Conservation (phyloP, 2,888 invertebrate species). For the Conchocele bisecta region DNA sequence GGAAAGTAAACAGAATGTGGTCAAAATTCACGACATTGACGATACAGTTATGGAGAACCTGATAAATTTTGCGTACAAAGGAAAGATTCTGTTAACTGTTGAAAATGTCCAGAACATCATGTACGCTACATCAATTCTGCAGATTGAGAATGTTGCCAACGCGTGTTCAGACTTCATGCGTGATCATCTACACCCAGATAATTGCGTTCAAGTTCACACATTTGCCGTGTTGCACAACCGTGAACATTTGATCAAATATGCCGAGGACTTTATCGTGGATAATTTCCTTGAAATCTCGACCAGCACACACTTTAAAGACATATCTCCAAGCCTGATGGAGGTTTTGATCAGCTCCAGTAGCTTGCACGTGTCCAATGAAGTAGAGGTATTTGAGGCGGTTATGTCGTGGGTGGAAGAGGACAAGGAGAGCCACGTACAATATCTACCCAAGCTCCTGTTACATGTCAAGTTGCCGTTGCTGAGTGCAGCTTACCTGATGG, state of each 20-base stretch:
- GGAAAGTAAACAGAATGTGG: conserved; percentile 75
- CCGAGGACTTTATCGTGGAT: conserved; percentile 79
- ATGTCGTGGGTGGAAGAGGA: conserved; percentile 83
- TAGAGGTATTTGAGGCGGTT: conserved; percentile 82
- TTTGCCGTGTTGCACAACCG: conserved; percentile 83
- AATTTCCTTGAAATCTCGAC: conserved; percentile 78
- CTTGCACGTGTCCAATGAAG: conserved; percentile 77
- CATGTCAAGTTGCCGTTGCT: conserved; percentile 82
- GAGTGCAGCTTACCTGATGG: conserved; percentile 80
- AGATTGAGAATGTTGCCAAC: conserved; percentile 83
- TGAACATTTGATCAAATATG: conserved; percentile 75
- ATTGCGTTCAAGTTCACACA: conserved; percentile 83
- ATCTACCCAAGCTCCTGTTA: conserved; percentile 76
- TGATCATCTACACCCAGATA: conserved; percentile 81
- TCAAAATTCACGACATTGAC: conserved; percentile 81
- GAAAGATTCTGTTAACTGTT: conserved; percentile 80
- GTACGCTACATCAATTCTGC: conserved; percentile 83
- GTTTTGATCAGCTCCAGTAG: conserved; percentile 76
- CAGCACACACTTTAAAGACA: conserved; percentile 77
- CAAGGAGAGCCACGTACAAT: conserved; percentile 67
- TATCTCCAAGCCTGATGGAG: conserved; percentile 75
- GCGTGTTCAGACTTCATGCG: conserved; percentile 84
- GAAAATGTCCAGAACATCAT: conserved; percentile 83
- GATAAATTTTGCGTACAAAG: conserved; percentile 83
- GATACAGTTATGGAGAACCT: conserved; percentile 79